A percentile compares a stretch with the other conserved stretches of the same genome.
phyloP scores from a whole-genome alignment of 1,140 invertebrate genomes.

The Holotrichia oblita region DNA sequence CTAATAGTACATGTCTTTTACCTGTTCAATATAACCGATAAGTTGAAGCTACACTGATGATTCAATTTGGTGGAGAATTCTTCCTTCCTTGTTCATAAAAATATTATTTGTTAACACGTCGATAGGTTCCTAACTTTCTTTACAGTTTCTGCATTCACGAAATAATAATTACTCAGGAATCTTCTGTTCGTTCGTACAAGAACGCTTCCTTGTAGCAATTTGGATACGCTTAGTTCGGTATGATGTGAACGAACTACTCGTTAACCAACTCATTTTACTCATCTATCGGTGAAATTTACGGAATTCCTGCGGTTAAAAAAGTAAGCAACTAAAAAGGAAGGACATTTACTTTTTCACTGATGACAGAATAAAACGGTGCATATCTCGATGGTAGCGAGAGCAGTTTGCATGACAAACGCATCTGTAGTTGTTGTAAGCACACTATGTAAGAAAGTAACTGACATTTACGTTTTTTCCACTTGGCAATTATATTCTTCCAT shows the following conservation, averaged over 20 bases:
- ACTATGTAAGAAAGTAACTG: background rate
- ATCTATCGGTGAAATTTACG: constrained; percentile 12
- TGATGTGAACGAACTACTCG: constrained; percentile 4
- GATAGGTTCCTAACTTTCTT: background rate
- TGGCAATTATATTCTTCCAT: background rate
- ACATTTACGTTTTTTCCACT: background rate
- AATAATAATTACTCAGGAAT: constrained; percentile 2
- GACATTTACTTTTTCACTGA: background rate
- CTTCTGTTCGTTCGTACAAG: background rate
- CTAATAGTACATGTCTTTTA: too few species aligned
- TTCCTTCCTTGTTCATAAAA: too few species aligned
- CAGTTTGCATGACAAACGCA: constrained; percentile 7
- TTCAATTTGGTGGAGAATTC: too few species aligned
- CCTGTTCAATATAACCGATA: too few species aligned
- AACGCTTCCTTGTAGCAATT: constrained; percentile 13
- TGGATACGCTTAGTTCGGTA: background rate
- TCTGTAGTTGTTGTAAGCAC: background rate
- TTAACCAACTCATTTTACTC: background rate
- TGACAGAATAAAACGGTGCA: constrained; percentile 20
- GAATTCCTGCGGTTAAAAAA: background rate
- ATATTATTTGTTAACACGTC: background rate
- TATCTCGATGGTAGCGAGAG: background rate
- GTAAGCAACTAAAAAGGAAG: background rate
- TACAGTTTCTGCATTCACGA: background rate
- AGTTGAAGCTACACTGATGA: too few species aligned